Evolutionary conservation across 2,113 vertebrate genomes (phyloP).

Genomic region (Gallinago media): DNA sequence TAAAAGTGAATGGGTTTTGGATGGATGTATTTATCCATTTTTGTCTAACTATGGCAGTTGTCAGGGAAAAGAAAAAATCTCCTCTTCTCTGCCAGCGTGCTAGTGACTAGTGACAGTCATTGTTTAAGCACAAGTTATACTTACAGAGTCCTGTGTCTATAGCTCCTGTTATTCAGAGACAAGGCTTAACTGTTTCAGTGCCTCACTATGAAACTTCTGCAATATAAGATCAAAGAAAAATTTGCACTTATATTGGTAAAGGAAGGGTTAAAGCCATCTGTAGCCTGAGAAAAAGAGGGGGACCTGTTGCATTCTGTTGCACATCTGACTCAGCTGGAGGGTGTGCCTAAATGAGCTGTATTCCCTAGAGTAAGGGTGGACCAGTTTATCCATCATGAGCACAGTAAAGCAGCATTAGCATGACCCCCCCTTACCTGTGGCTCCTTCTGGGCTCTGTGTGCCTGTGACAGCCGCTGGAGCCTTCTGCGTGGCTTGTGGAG

Average conservation of each 20-base stretch:
- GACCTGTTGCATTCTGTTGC: neutral
- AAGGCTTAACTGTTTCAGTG: neutral
- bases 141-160: neutral
- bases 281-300: neutral
- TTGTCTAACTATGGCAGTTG: neutral
- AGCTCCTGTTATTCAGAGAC: neutral
- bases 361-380: neutral
- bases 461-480: neutral
- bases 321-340: neutral
- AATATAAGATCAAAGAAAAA: neutral
- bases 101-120: neutral
- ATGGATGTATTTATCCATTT: neutral
- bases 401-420: neutral
- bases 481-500: neutral
- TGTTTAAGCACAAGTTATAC: neutral
- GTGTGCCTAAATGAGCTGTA: neutral
- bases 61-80: neutral
- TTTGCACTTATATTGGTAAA: neutral
- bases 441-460: neutral
- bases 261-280: neutral
- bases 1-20: neutral
- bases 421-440: neutral
- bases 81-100: neutral
- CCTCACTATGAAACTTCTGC: neutral
- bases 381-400: rapidly evolving